These are phyloP conservation scores for Bellardia pandia DNA, from an alignment of 2,888 invertebrate species.

Conservation along the genomic window DNA sequence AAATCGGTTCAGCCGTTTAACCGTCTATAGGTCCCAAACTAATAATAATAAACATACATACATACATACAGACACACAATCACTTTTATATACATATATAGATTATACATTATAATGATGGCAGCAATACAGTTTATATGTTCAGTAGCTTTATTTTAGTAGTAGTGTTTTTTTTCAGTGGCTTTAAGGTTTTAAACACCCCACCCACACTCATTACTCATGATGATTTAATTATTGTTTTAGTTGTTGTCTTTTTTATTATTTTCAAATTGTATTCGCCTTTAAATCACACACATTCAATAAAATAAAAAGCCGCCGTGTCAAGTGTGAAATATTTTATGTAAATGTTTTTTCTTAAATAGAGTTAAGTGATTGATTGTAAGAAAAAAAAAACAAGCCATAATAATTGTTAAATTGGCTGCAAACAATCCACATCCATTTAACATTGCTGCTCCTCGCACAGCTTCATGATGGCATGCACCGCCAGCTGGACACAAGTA, in stretches of 20 bases:
- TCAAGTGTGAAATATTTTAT: constrained; percentile 69
- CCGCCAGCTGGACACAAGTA: background rate
- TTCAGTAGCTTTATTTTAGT: constrained; percentile 3
- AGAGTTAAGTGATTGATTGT: constrained; percentile 47
- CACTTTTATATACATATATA: too few species aligned
- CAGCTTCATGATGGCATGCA: background rate
- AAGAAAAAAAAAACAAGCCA: constrained; percentile 8
- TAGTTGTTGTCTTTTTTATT: constrained; percentile 11
- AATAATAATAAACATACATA: too few species aligned
- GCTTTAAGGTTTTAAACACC: constrained; percentile 6
- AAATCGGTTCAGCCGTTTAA: too few species aligned
- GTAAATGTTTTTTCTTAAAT: constrained; percentile 56
- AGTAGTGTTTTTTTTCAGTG: background rate
- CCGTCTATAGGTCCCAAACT: too few species aligned
- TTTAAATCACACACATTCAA: constrained; percentile 33
- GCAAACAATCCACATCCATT: constrained; percentile 43
- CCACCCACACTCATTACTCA: constrained; percentile 24
- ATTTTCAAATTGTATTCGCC: constrained; percentile 20
- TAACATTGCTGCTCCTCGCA: constrained; percentile 3
- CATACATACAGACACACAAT: too few species aligned
- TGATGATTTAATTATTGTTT: constrained; percentile 38
- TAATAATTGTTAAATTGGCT: constrained; percentile 63
- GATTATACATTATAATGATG: background rate
- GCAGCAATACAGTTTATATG: background rate
- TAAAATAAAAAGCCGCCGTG: constrained; percentile 53